Evolutionary conservation across 2,113 vertebrate species (phyloP), one percentile per base, ranked within the genome.

Genomic region (Sebastes fasciatus): DNA sequence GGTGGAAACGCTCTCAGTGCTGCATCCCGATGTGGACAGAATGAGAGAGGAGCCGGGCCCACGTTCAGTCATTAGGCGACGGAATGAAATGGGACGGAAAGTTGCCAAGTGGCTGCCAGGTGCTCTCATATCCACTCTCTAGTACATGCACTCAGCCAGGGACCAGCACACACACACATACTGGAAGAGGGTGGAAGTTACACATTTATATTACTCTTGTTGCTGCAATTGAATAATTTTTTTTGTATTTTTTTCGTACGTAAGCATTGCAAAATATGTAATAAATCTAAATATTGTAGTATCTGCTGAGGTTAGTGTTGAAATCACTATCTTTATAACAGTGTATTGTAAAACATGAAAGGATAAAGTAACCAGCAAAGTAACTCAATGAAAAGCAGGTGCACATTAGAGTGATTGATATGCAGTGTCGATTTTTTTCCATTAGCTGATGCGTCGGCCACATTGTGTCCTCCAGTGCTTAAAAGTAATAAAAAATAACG

Each of bases 51-150:
- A 89, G 82, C 76, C 1, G 0, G 40, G 77, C 82, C 82, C 87
- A 84, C 87, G 63, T 88, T 78, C 68, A 82, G 84, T 92, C 84
- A 84, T 88, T 84, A 90, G 63, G 54, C 21, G 58, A 76, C 68
- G 79, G 85, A 82, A 89, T 86, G 80, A 90, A 91, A 94, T 90
- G 87, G 87, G 83, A 88, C 86, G 68, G 86, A 91, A 88, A 88
- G 88, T 83, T 90, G 86, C 88, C 85, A 89, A 91, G 92, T 85
- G 88, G 86, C 78, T 91, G 86, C 89, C 89, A 90, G 91, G 91
- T 92, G 83, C 88, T 90, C 87, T 84, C 85, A 80, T 77, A 79
- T 80, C 17, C 82, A 78, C 86, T 82, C 68, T 51, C 62, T 55
- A 75, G 74, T 80, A 72, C 72, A 51, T 51, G 45, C 85, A 75